Evolutionary conservation across 2,888 invertebrate species (phyloP).

Genomic region (Hedychridium roseum): DNA sequence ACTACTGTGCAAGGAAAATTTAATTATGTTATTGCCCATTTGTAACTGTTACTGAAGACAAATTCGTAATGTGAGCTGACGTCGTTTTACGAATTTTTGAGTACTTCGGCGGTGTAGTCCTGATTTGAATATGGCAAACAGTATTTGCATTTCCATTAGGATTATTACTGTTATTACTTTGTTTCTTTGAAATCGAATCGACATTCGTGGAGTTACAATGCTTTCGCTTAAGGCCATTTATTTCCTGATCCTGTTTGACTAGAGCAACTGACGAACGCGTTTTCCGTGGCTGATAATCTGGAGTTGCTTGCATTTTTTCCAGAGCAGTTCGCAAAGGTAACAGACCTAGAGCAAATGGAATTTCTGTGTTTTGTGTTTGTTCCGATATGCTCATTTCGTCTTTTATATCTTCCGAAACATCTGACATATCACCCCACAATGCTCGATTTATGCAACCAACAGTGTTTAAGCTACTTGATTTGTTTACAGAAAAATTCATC

Average conservation of each 20-base stretch:
- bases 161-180: slow-evolving; percentile 2
- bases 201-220: slow-evolving; percentile 9
- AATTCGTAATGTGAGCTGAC: slow-evolving; percentile 22
- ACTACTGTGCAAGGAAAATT: slow-evolving; percentile 7
- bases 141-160: slow-evolving; percentile 41
- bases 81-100: slow-evolving; percentile 32
- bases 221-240: slow-evolving; percentile 24
- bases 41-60: slow-evolving; percentile 23
- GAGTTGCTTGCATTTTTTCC: slow-evolving; percentile 61
- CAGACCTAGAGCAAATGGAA: slow-evolving; percentile 63
- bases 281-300: slow-evolving; percentile 63
- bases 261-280: slow-evolving; percentile 60
- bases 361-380: slow-evolving; percentile 57
- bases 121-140: slow-evolving; percentile 57
- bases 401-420: slow-evolving; percentile 45
- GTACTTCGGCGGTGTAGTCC: slow-evolving; percentile 45
- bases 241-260: slow-evolving; percentile 31
- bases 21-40: slow-evolving; percentile 34
- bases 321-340: slow-evolving; percentile 60
- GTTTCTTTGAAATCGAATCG: slow-evolving; percentile 14
- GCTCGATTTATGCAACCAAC: slow-evolving; percentile 56
- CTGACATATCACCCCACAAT: slow-evolving; percentile 61
- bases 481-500: slow-evolving; percentile 13
- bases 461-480: slow-evolving; percentile 36
- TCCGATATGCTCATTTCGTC: slow-evolving; percentile 33